Base-by-base conservation (phyloP, 2,113 vertebrate species). In the Dasyornis broadbenti region DNA sequence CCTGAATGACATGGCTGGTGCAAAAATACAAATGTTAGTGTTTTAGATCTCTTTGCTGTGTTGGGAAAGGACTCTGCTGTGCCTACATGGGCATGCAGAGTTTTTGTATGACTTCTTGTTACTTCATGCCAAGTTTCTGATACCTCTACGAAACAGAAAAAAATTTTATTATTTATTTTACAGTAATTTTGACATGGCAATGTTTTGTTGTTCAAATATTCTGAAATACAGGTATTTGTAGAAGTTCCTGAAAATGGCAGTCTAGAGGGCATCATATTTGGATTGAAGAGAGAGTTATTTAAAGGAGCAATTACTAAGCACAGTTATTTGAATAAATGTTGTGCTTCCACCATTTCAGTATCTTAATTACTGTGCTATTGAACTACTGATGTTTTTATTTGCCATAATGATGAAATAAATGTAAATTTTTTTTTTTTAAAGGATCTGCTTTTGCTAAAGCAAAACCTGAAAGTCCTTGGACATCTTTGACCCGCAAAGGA, bases 401-500 rank as follows among this genome's bases (percentile, higher is more conserved):
- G 11, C 19, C 9, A 4, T 66, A 81, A 78, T 18, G 64, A 15
- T 83, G 23, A 77, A 89, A 70, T 73, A 31, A 19, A 64, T 87
- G 0, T 1, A 40, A 12, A 40, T 79, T 70, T 84, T 60, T 82
- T 84, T 96, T 96, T 90, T 96, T 84, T 95, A 47, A 90, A 99
- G 99, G 99, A 16, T 99, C 99, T 82, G 99, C 99, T 33, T 99
- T 99, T 98, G 99, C 99, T 82, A 99, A 99, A 96, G 99, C 99
- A 96, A 99, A 99, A 97, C 99, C 99, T 22, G 99, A 99, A 98
- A 99, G 99, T 95, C 99, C 99, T 12, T 99, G 99, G 99, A 99
- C 99, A 15, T 99, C 99, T 47, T 98, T 99, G 97, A 99, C 99
- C 71, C 98, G 99, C 96, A 99, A 99, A 91, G 99, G 99, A 92